phyloP scores from a whole-genome alignment of 2,888 invertebrate species.

The Epistrophella euchroma region DNA sequence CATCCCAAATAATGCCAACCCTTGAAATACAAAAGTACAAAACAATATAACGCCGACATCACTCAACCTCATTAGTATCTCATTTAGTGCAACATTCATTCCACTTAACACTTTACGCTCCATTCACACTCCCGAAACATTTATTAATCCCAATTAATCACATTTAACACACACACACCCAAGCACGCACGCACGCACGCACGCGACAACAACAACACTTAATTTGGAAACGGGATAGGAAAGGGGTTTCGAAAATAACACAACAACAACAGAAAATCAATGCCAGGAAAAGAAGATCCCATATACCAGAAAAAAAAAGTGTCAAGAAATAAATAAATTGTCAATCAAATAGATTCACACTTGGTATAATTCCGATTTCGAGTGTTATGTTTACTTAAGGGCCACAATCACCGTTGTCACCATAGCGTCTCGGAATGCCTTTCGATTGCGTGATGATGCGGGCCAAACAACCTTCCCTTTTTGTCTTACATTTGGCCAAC shows the following conservation, averaged over 20 bases:
- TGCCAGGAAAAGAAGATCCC: neutral
- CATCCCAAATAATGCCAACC: conserved; percentile 4
- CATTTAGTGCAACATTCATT: conserved; percentile 74
- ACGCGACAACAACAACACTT: conserved; percentile 24
- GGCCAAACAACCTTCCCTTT: conserved; percentile 12
- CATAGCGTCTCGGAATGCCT: conserved; percentile 19
- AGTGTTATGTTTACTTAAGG: conserved; percentile 32
- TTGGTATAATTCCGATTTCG: conserved; percentile 9
- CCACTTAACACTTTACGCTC: conserved; percentile 73
- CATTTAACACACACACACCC: conserved; percentile 47
- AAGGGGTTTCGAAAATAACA: neutral
- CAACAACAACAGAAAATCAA: neutral
- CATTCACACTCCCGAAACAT: conserved; percentile 60
- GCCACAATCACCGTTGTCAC: conserved; percentile 6
- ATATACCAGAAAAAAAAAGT: conserved; percentile 29
- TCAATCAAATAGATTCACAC: conserved; percentile 69
- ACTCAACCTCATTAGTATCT: conserved; percentile 72
- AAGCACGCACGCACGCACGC: neutral
- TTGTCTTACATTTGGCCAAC: neutral
- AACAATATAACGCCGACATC: conserved; percentile 49
- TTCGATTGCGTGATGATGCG: neutral
- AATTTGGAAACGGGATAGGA: neutral
- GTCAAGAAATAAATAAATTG: conserved; percentile 71
- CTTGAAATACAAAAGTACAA: conserved; percentile 30
- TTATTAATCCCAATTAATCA: conserved; percentile 75